Evolutionary conservation across 2,113 vertebrate genomes (phyloP), one percentile per base, ranked within the genome.

Genomic region (Illadopsis cleaveri): DNA sequence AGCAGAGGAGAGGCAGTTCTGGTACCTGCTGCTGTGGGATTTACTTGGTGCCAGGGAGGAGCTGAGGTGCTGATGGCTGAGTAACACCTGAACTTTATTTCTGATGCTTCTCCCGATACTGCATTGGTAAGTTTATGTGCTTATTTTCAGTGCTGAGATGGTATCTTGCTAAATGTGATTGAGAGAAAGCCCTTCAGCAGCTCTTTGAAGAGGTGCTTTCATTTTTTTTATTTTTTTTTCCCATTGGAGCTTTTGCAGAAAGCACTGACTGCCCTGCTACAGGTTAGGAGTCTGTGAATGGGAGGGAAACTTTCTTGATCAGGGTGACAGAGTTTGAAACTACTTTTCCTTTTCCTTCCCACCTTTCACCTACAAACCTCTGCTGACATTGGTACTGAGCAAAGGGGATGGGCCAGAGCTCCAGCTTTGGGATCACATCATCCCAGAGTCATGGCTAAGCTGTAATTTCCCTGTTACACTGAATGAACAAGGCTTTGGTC

Each of bases 61-160:
- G 85, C 82, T 33, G 64, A 64, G 30, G 69, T 86, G 89, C 90
- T 95, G 72, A 93, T 3, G 56, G 27, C 82, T 93, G 91, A 89
- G 31, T 72, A 64, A 71, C 84, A 40, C 62, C 91, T 82, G 33
- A 76, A 69, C 90, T 86, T 79, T 12, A 11, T 91, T 65, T 75
- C 64, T 48, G 72, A 72, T 83, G 58, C 85, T 78, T 84, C 94
- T 90, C 57, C 68, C 1, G 35, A 70, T 89, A 91, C 4, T 23
- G 53, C 65, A 19, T 8, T 23, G 91, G 98, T 98, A 96, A 98
- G 98, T 98, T 78, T 62, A 60, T 44, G 70, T 81, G 19, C 62
- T 95, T 96, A 3, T 82, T 94, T 84, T 58, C 62, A 51, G 42
- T 57, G 35, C 86, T 96, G 4, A 81, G 80, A 71, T 95, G 83